Evolutionary conservation across 2,113 vertebrate species (phyloP), one percentile per base, ranked within the genome.

Genomic region (Urocolius indicus): DNA sequence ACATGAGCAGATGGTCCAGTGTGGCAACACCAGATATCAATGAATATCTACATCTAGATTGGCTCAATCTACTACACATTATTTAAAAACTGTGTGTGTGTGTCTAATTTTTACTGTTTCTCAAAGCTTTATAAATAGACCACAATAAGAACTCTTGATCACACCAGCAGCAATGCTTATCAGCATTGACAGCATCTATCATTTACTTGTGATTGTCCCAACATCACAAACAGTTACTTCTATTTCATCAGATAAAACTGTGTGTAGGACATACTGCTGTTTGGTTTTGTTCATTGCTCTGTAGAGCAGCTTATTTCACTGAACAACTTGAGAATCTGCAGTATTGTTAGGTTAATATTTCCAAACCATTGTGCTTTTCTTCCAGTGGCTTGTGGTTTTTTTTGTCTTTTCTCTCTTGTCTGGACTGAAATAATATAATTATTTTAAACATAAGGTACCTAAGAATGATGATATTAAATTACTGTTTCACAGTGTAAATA

Each of bases 1-100:
- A 59, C 48, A 91, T 69, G 77, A 78, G 43, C 94, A 94, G 92
- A 91, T 94, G 96, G 90, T 78, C 69, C 87, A 84, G 11, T 26
- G 68, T 87, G 91, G 69, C 89, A 82, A 9, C 57, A 24, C 16
- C 10, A 26, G 84, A 11, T 59, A 52, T 43, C 83, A 57, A 11
- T 55, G 79, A 73, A 52, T 6, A 76, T 67, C 79, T 88, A 32
- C 54, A 49, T 30, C 79, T 84, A 27, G 41, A 73, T 52, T 76
- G 23, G 43, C n/a, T 78, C 74, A 57, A 7, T 57, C 81, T 48
- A 15, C 66, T 22, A 4, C 32, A 36, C 52, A 9, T 13, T 71
- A n/a, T 54, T 74, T 24, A 27, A 36, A 94, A 79, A 2, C 32
- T 41, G 1, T 46, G 2, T 29, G 5, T 20, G 14, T 32, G 23